phyloP scores from a whole-genome alignment of 1,140 invertebrate species.

The Zophobas morio region DNA sequence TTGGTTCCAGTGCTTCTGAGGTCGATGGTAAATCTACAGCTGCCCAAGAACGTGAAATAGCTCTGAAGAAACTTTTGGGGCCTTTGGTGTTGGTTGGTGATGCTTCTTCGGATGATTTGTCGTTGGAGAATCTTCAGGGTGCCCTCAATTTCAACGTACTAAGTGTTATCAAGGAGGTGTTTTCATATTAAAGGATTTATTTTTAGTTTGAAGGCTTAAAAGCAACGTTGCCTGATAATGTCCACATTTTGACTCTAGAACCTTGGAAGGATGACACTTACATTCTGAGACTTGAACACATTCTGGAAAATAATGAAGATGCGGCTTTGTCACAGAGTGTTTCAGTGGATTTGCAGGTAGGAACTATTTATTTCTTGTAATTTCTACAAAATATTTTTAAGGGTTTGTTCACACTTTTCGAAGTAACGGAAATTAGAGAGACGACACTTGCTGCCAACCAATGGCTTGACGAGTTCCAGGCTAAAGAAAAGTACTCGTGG shows the following conservation, averaged over 20 bases:
- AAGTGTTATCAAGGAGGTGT: no score
- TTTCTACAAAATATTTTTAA: constrained; percentile 44
- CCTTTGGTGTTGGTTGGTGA: constrained; percentile 50
- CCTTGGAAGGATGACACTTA: constrained; percentile 72
- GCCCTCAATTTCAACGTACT: constrained; percentile 37
- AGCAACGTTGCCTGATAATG: constrained; percentile 73
- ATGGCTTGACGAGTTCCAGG: constrained; percentile 49
- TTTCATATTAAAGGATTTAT: neutral
- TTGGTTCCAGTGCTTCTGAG: constrained; percentile 29
- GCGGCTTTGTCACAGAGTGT: constrained; percentile 71
- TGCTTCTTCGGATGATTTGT: constrained; percentile 24
- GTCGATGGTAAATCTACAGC: constrained; percentile 19
- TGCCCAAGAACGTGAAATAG: constrained; percentile 47
- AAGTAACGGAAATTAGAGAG: constrained; percentile 54
- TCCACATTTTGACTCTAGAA: constrained; percentile 82
- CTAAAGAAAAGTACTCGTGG: constrained; percentile 29
- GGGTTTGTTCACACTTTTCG: constrained; percentile 55
- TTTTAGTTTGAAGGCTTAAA: constrained; percentile 61
- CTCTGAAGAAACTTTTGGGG: constrained; percentile 48
- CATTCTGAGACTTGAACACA: constrained; percentile 82
- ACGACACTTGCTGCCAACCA: constrained; percentile 57
- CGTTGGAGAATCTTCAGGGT: constrained; percentile 5
- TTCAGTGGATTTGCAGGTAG: constrained; percentile 68
- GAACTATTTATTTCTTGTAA: neutral
- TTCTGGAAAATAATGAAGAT: constrained; percentile 79